These are phyloP conservation scores for Lamellibrachia luymesi DNA, from an alignment of 1,140 invertebrate genomes.

Conservation along the genomic window DNA sequence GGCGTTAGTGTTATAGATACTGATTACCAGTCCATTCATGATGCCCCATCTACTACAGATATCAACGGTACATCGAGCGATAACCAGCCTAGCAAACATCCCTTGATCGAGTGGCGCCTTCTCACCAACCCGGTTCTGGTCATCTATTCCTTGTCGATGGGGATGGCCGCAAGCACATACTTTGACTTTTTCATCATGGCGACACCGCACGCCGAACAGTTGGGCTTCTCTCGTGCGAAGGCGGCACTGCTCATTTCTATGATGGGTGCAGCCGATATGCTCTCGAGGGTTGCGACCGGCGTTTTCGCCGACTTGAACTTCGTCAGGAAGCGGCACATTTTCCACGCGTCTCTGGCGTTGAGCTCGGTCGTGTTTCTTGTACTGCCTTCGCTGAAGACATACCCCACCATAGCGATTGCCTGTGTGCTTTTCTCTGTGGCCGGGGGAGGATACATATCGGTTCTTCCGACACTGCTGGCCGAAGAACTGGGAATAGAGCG, in stretches of 20 bases:
- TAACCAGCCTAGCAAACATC: not conserved
- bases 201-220: not conserved
- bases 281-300: not conserved
- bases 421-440: not conserved
- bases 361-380: not conserved
- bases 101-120: not conserved
- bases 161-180: not conserved
- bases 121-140: not conserved
- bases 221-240: not conserved
- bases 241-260: slow-evolving; percentile 14
- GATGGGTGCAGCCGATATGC: not conserved
- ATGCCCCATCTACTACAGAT: not conserved
- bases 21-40: not conserved
- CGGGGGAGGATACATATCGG: not conserved
- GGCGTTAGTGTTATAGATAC: not conserved
- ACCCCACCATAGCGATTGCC: not conserved
- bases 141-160: slow-evolving; percentile 9
- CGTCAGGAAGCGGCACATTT: not conserved
- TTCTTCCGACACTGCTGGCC: not conserved
- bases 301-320: not conserved
- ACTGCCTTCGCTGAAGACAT: not conserved
- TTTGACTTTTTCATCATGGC: slow-evolving; percentile 9
- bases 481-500: not conserved
- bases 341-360: not conserved
- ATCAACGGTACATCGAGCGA: not conserved